A percentile compares a stretch with the other conserved stretches of the same genome.
Evolutionary conservation across 2,797 vertebrate genomes (phyloP).

Genomic region (Xiphorhynchus erythropygius): DNA sequence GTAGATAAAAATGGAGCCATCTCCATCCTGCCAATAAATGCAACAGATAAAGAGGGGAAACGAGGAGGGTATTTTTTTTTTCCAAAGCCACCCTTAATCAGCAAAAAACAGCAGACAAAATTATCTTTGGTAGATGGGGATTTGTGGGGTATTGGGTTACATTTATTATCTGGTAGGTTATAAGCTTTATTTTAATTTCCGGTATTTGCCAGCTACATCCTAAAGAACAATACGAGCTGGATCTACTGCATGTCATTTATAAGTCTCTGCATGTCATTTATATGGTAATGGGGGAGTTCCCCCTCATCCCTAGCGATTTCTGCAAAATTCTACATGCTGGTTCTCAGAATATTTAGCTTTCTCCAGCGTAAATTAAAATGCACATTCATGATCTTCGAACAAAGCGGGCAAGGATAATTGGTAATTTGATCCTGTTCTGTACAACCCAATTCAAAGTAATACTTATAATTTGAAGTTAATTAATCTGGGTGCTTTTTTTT

Average conservation of each 20-base stretch:
- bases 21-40: slow-evolving; percentile 12
- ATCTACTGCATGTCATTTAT: not conserved
- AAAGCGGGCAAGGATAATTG: slow-evolving; percentile 13
- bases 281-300: slow-evolving; percentile 31
- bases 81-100: slow-evolving; percentile 42
- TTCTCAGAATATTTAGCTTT: not conserved
- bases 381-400: slow-evolving; percentile 36
- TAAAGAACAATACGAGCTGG: not conserved
- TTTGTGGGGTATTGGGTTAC: slow-evolving; percentile 43
- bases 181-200: slow-evolving; percentile 59
- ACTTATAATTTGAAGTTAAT: slow-evolving; percentile 61
- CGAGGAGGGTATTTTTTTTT: not conserved
- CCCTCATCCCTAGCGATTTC: not conserved
- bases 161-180: slow-evolving; percentile 41
- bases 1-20: slow-evolving; percentile 18
- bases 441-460: slow-evolving; percentile 24
- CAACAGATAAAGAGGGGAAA: not conserved
- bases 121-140: slow-evolving; percentile 41
- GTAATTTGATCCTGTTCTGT: not conserved
- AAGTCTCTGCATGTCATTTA: slow-evolving; percentile 25
- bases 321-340: not conserved
- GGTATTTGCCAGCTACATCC: not conserved
- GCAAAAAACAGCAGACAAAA: slow-evolving; percentile 45
- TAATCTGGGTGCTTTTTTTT: not conserved
- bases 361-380: slow-evolving; percentile 2